Percentiles rank a stretch among this genome's conserved stretches.
Evolutionary conservation across 2,113 vertebrate species (phyloP).

Genomic region (Falcunculus frontatus): DNA sequence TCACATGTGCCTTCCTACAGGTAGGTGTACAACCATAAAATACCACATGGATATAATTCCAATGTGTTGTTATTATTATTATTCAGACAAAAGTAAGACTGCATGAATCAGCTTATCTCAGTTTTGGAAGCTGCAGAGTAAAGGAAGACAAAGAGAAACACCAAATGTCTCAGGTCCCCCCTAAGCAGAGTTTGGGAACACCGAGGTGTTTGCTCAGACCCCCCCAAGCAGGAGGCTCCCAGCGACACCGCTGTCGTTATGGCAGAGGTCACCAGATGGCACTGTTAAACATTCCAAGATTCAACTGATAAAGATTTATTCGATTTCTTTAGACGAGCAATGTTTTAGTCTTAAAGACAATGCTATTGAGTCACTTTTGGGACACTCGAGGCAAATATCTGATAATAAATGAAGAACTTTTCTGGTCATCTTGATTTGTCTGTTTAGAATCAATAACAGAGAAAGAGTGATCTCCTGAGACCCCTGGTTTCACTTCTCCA

Average conservation of each 20-base stretch:
- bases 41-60: not conserved
- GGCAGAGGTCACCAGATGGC: conserved; percentile 60
- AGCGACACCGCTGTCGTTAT: conserved; percentile 6
- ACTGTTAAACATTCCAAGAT: conserved; percentile 56
- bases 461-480: not conserved
- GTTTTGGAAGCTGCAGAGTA: not conserved
- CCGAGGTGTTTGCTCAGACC: accelerated
- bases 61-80: not conserved
- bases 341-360: not conserved
- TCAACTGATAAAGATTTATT: not conserved
- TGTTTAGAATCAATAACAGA: not conserved
- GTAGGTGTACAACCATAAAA: not conserved
- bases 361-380: not conserved
- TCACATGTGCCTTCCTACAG: not conserved
- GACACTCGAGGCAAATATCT: not conserved
- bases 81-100: not conserved
- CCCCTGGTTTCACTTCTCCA: not conserved
- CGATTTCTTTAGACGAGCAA: not conserved
- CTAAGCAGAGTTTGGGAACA: accelerated
- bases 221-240: not conserved
- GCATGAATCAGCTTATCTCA: not conserved
- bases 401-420: not conserved
- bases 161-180: accelerated
- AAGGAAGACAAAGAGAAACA: not conserved
- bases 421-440: not conserved